These are phyloP conservation scores for Petrocephalus sullivani DNA, from an alignment of 2,797 vertebrate genomes.

Conservation along the genomic window DNA sequence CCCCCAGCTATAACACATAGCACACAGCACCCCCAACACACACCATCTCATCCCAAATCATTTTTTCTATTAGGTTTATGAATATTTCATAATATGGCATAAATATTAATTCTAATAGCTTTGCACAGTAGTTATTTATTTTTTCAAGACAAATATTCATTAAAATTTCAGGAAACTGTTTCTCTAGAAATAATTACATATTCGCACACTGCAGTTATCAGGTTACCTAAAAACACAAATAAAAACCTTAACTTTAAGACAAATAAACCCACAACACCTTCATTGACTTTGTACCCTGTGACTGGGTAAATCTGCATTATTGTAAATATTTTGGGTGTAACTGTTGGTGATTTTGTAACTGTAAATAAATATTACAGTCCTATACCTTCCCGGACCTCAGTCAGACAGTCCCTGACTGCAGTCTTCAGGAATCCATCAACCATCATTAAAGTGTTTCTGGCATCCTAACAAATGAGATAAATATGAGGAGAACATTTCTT, in stretches of 20 bases:
- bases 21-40: constrained; percentile 20
- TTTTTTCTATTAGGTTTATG: constrained; percentile 57
- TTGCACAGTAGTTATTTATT: constrained; percentile 86
- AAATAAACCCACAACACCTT: background rate
- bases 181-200: constrained; percentile 38
- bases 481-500: background rate
- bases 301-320: background rate
- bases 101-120: constrained; percentile 95
- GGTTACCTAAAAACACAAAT: constrained; percentile 30
- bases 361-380: background rate
- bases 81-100: constrained; percentile 84
- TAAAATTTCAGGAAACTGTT: constrained; percentile 82
- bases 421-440: background rate
- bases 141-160: constrained; percentile 86
- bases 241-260: constrained; percentile 15
- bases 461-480: background rate
- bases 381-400: background rate
- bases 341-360: background rate
- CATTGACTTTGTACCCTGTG: background rate
- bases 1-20: constrained; percentile 13
- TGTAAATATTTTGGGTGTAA: background rate
- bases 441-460: background rate
- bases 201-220: constrained; percentile 19
- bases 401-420: background rate
- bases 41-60: constrained; percentile 33